Evolutionary conservation across 2,797 vertebrate genomes (phyloP).

Genomic region (Capromys pilorides): DNA sequence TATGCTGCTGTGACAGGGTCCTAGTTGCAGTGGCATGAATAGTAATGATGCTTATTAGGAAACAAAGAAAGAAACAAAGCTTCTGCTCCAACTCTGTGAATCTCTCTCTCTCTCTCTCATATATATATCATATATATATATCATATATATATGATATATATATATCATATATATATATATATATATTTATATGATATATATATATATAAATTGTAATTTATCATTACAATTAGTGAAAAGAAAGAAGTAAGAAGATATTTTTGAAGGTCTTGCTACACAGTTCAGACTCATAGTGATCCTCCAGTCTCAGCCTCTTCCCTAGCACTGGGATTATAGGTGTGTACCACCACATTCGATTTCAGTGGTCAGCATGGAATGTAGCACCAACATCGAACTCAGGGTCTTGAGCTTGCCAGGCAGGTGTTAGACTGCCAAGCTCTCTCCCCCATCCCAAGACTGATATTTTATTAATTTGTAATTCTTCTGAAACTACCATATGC

Average conservation of each 20-base stretch:
- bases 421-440: too few relatives aligned
- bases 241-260: not conserved
- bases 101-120: not conserved
- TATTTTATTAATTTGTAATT: not conserved
- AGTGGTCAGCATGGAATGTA: too few relatives aligned
- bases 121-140: not conserved
- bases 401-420: too few relatives aligned
- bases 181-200: not conserved
- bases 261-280: too few relatives aligned
- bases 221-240: not conserved
- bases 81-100: not conserved
- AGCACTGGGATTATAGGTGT: too few relatives aligned
- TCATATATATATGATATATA: not conserved
- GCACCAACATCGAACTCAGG: too few relatives aligned
- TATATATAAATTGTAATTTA: conserved; percentile 6
- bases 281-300: too few relatives aligned
- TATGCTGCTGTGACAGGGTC: not conserved
- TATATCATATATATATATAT: not conserved
- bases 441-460: not conserved
- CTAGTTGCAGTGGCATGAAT: not conserved
- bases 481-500: conserved; percentile 20
- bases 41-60: not conserved
- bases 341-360: too few relatives aligned
- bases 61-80: not conserved
- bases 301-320: too few relatives aligned